These are phyloP conservation scores for Columba livia DNA, from an alignment of 2,113 vertebrate genomes.

Conservation along the genomic window DNA sequence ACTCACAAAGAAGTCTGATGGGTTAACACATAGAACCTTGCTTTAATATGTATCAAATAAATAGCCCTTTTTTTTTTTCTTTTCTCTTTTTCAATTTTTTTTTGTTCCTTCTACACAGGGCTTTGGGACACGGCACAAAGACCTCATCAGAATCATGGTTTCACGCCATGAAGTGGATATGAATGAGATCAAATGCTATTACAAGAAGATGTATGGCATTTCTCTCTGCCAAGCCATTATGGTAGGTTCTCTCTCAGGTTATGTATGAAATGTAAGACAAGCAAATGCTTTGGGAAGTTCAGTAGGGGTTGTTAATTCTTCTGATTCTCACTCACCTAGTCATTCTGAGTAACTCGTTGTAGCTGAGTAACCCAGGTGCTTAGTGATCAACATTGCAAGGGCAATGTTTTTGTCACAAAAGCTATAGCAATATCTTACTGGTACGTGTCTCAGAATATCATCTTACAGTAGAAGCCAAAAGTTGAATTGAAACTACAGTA, in stretches of 20 bases:
- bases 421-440: not conserved
- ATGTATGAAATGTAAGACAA: not conserved
- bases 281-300: accelerated
- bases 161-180: conserved; percentile 91
- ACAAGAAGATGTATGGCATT: conserved; percentile 80
- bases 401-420: not conserved
- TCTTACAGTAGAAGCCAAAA: not conserved
- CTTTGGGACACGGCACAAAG: conserved; percentile 78
- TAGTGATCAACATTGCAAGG: too few species aligned
- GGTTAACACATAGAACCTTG: not conserved
- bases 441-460: not conserved
- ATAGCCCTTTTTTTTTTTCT: too few species aligned
- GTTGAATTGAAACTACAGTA: not conserved
- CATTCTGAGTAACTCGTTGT: too few species aligned
- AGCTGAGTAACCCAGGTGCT: not conserved
- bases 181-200: conserved; percentile 86
- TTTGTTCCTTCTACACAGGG: conserved; percentile 68
- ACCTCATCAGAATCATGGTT: conserved; percentile 89
- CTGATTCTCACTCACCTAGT: not conserved
- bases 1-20: not conserved
- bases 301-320: not conserved
- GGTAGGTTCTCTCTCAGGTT: conserved; percentile 66
- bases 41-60: not conserved
- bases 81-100: not conserved
- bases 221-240: conserved; percentile 87